Base-by-base conservation (phyloP, 2,888 invertebrate genomes). In the Melanargia galathea region DNA sequence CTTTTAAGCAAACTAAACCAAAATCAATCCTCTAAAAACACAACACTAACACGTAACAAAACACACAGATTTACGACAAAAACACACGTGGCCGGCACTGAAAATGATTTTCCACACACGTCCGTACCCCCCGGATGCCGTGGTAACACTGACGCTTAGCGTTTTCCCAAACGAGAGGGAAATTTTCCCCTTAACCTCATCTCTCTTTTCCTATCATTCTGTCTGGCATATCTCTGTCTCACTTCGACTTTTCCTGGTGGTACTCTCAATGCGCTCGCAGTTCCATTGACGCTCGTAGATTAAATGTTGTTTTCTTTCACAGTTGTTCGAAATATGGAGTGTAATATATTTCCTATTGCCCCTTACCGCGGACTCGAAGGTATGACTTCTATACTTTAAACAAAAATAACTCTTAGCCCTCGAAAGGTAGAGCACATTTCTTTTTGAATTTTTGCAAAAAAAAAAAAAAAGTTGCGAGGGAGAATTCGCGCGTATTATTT, bases 141-240 rank as follows among this genome's bases (percentile, higher is more conserved):
- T 58, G 71, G 71, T 71, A 73, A 68, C 77, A 86, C 86, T 85
- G 82, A 72, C 77, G 76, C 75, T 77, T 46, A 56, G 62, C 66
- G 72, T 74, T 76, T 79, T 76, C 78, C 81, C 84, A 79, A 86
- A 82, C 84, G 87, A 88, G 85, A 90, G 88, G 84, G 88, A 90
- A 90, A 89, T 76, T 82, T 76, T 75, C 83, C 85, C 79, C 69
- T 68, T 58, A 48, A 57, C 60, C 20, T 51, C 46, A 70, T 66
- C n/a, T 80, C 82, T 69, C 75, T 65, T 55, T 63, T 57, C 78
- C 75, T 7, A 67, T 55, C 77, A 2, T 18, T 35, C 26, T 26
- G 55, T 43, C 22, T 60, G 35, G 30, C 35, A 43, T 68, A 66
- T 76, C 66, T 70, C 73, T 70, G 67, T 84, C 77, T 76, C 83